Evolutionary conservation across 2,797 vertebrate genomes (phyloP), one percentile per base, ranked within the genome.

Genomic region (Eupleurogrammus muticus): DNA sequence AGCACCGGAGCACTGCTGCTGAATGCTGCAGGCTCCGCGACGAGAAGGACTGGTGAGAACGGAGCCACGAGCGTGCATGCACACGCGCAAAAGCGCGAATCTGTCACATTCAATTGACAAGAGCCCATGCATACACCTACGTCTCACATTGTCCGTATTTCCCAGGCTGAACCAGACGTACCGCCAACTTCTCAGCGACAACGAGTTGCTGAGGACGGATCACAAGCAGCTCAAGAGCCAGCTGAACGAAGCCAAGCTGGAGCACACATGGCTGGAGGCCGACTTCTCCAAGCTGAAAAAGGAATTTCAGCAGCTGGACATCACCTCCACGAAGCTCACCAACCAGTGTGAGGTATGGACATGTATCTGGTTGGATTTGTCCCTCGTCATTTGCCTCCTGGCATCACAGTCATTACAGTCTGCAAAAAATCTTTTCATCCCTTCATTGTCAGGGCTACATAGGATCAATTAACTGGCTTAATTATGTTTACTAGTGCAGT

Each of bases 201-300:
- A 96, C 20, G 95, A 96, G 86, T 81, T 91, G 77, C 95, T 98
- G 59, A 95, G 95, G 32, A 90, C 81, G 0, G 96, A 98, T 54
- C 96, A 96, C 75, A 97, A 97, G 88, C 92, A 95, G 92, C 94
- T 97, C 9, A 98, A 98, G 94, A 95, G 93, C 2, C 91, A 93
- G 50, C 19, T 97, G 85, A 98, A 98, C 75, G 95, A 87, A 82
- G 95, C 94, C 74, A 96, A 96, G 84, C 91, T 98, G 75, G 95
- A 97, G 66, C 95, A 97, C 90, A 96, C 96, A 35, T 93, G 95
- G 74, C 89, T 96, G 89, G 96, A 97, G 92, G 95, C 95, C 0
- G 96, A 97, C 76, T 97, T 96, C 85, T 96, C 95, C 70, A 96
- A 95, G 81, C 94, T 98, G n/a, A 96, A 94, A 77, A 97, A 97